phyloP scores from a whole-genome alignment of 2,113 vertebrate species.

The Clarias gariepinus region DNA sequence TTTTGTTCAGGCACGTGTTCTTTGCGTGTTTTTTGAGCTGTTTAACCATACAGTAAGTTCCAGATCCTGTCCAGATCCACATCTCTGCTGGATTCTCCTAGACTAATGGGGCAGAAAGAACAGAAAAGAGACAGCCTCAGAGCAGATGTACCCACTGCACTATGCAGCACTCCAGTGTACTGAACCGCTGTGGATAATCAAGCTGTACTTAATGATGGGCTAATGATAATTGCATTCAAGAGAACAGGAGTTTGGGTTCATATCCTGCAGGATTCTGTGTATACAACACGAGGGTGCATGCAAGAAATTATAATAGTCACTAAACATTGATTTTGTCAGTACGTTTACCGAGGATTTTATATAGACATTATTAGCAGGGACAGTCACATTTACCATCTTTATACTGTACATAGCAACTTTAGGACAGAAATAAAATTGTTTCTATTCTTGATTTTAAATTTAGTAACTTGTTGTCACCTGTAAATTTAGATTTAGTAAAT shows the following conservation, averaged over 20 bases:
- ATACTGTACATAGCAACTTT: not conserved
- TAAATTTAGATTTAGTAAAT: too few relatives aligned
- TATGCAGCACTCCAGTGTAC: not conserved
- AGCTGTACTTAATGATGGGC: conserved; percentile 4
- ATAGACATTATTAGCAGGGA: not conserved
- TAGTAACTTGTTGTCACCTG: too few relatives aligned
- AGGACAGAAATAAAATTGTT: not conserved
- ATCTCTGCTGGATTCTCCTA: conserved; percentile 8
- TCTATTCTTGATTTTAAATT: not conserved
- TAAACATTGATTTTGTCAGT: not conserved
- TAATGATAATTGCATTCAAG: conserved; percentile 28
- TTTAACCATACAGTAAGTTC: not conserved
- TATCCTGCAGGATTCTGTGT: not conserved
- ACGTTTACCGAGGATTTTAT: not conserved
- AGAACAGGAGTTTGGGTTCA: not conserved
- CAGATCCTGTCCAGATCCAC: not conserved
- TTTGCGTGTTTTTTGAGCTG: not conserved
- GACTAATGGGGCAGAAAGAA: conserved; percentile 42
- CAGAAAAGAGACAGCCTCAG: not conserved
- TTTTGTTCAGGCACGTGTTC: not conserved
- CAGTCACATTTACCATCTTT: not conserved
- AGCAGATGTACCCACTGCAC: conserved; percentile 21
- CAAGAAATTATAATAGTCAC: not conserved
- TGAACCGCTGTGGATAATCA: conserved; percentile 17
- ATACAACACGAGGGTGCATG: not conserved